Percentiles rank a stretch among this genome's conserved stretches.
These are phyloP conservation scores for Tenthredo amoena DNA, from an alignment of 2,888 invertebrate genomes.

Conservation along the genomic window DNA sequence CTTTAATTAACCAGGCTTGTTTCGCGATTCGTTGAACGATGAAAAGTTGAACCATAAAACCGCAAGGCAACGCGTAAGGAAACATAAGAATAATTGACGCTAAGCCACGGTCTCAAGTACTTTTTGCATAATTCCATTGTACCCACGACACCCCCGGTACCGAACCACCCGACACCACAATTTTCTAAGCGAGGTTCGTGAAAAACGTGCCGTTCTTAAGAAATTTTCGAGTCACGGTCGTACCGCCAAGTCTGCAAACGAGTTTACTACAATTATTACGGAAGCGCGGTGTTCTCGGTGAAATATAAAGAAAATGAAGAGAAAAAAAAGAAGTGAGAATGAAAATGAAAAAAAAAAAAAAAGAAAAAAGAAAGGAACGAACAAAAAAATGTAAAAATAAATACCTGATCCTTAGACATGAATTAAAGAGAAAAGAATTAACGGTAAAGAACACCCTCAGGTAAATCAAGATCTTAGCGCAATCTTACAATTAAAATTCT, in stretches of 20 bases:
- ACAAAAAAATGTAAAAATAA: neutral
- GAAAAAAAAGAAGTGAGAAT: neutral
- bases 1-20: constrained; percentile 38
- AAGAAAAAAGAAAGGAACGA: neutral
- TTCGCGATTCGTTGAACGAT: constrained; percentile 20
- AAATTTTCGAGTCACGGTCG: constrained; percentile 35
- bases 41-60: constrained; percentile 7
- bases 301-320: neutral
- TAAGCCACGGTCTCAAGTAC: constrained; percentile 45
- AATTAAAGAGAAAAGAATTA: neutral
- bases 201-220: constrained; percentile 34
- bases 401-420: constrained; percentile 1
- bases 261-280: constrained; percentile 32
- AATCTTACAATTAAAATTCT: neutral
- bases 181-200: neutral
- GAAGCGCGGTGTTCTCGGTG: constrained; percentile 19
- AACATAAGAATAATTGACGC: constrained; percentile 42
- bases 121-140: constrained; percentile 45
- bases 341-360: neutral
- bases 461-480: neutral
- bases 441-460: neutral
- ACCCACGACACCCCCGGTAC: neutral
- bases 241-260: neutral
- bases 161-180: neutral
- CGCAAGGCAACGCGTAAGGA: constrained; percentile 17